A percentile compares a stretch with the other conserved stretches of the same genome.
Conservation (phyloP, 2,797 vertebrate genomes). For the Loris lydekkerianus region DNA sequence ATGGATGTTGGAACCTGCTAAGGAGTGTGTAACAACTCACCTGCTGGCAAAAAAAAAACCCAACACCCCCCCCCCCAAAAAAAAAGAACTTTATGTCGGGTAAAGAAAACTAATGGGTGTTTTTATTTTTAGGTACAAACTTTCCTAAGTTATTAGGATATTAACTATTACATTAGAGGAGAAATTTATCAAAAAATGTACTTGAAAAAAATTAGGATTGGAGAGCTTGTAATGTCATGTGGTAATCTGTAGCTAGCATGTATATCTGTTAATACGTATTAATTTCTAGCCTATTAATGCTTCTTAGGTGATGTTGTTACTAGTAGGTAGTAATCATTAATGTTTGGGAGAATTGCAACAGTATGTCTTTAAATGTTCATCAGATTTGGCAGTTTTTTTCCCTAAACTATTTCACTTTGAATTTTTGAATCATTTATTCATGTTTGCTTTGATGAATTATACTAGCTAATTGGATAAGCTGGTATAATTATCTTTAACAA, state of each 20-base stretch:
- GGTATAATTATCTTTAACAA: conserved; percentile 22
- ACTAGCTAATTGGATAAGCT: background rate
- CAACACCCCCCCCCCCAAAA: too few relatives aligned
- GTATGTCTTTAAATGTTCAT: conserved; percentile 33
- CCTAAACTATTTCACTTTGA: conserved; percentile 8
- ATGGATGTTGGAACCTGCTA: too few relatives aligned
- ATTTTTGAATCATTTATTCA: background rate
- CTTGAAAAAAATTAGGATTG: conserved; percentile 43
- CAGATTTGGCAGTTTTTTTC: conserved; percentile 15
- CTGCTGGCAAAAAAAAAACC: too few relatives aligned
- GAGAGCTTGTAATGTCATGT: background rate
- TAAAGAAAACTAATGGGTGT: background rate
- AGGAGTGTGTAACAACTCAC: too few relatives aligned
- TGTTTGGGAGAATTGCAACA: background rate
- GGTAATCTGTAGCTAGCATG: background rate
- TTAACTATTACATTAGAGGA: background rate
- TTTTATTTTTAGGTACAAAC: background rate
- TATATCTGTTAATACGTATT: background rate
- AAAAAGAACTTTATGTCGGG: background rate
- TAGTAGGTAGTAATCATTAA: conserved; percentile 33
- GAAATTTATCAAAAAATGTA: conserved; percentile 11
- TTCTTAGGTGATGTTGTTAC: background rate
- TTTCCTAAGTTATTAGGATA: conserved; percentile 11
- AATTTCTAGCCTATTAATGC: background rate
- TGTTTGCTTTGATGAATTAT: background rate